Evolutionary conservation across 2,113 vertebrate genomes (phyloP).

Genomic region (Bettongia penicillata): DNA sequence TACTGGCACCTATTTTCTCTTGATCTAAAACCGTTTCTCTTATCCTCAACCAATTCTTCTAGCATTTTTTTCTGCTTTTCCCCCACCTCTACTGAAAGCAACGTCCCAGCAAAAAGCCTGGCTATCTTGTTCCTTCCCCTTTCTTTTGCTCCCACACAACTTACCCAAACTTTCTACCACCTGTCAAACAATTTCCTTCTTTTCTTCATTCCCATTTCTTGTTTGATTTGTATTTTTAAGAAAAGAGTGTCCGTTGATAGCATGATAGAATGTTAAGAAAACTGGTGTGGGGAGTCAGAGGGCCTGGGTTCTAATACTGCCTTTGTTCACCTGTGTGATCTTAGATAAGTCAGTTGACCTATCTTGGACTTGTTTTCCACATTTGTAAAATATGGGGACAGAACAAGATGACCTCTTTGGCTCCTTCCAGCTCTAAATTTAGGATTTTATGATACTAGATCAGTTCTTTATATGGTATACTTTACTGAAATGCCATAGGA

Average conservation of each 20-base stretch:
- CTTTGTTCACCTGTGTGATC: not conserved
- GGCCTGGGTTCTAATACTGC: not conserved
- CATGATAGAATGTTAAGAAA: not conserved
- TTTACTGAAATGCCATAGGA: not conserved
- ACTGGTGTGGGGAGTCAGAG: not conserved
- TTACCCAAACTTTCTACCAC: not conserved
- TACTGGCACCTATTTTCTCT: constrained; percentile 33
- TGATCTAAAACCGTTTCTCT: constrained; percentile 20
- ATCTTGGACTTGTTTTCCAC: not conserved
- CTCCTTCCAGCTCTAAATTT: not conserved
- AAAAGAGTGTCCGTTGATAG: not conserved
- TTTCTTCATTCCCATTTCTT: not conserved
- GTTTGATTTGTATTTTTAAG: not conserved
- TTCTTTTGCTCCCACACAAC: not conserved
- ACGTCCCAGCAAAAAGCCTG: not conserved
- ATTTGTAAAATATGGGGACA: not conserved
- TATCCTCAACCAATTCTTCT: not conserved
- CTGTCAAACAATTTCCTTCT: not conserved
- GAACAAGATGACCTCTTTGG: not conserved
- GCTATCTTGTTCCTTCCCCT: not conserved
- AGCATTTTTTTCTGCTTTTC: not conserved
- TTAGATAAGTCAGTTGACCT: not conserved
- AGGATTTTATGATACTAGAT: not conserved
- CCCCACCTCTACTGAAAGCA: not conserved
- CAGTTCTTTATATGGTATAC: not conserved